Conservation (phyloP, 2,888 invertebrate species). For the Polydrusus tereticollis region DNA sequence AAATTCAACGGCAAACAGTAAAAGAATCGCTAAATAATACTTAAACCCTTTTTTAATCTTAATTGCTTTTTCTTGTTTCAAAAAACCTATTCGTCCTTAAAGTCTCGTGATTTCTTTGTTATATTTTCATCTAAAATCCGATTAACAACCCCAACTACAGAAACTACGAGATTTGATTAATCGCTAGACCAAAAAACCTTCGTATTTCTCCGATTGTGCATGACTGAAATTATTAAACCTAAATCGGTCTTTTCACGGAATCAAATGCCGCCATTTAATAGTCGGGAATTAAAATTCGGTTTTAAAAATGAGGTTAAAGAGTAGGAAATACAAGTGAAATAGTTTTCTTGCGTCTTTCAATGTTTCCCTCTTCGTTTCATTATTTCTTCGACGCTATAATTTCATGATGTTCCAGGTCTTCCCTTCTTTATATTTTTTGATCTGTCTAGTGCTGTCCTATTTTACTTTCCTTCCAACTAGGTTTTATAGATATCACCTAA, state of each 20-base stretch:
- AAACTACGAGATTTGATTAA: constrained; percentile 41
- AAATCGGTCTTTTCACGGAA: constrained; percentile 48
- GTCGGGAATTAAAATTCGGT: constrained; percentile 41
- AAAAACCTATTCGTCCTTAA: constrained; percentile 16
- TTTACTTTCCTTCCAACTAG: too few species aligned
- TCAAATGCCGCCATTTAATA: constrained; percentile 37
- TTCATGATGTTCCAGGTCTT: too few species aligned
- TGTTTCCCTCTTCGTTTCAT: too few species aligned
- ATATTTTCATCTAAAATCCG: constrained; percentile 24
- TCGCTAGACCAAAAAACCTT: constrained; percentile 33
- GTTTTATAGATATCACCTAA: too few species aligned
- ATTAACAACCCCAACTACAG: constrained; percentile 9
- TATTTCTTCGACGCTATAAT: too few species aligned
- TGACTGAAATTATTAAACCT: constrained; percentile 45
- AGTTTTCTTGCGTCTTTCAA: too few species aligned
- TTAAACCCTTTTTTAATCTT: constrained; percentile 8
- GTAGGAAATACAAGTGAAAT: too few species aligned
- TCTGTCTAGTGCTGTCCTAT: too few species aligned
- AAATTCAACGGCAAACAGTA: too few species aligned
- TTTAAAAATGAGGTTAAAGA: constrained; percentile 12
- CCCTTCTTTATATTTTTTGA: too few species aligned
- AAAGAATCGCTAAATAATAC: too few species aligned
- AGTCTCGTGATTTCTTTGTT: neutral
- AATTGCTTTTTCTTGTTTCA: constrained; percentile 18
- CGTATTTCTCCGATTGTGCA: constrained; percentile 43